phyloP scores from a whole-genome alignment of 2,888 invertebrate genomes.

The Drosophila atroscutellata region DNA sequence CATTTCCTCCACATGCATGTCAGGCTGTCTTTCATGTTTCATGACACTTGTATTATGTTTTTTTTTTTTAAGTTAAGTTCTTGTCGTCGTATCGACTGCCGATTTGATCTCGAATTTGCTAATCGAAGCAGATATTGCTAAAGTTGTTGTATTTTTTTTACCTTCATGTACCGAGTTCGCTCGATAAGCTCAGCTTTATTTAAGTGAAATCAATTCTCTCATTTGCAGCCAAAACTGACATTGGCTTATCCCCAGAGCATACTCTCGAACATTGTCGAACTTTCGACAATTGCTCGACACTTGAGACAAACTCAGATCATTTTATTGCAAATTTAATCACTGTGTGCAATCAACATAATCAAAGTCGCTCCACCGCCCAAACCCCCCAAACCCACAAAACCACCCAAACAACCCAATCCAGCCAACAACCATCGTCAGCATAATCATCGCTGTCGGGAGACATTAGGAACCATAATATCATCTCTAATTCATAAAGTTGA shows the following conservation, averaged over 20 bases:
- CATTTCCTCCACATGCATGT: conserved; percentile 61
- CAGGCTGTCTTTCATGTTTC: conserved; percentile 60
- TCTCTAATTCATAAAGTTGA: conserved; percentile 76
- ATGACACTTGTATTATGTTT: conserved; percentile 50
- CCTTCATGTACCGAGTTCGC: not conserved
- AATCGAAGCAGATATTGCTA: conserved; percentile 25
- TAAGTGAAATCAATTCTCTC: conserved; percentile 8
- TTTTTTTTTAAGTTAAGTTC: conserved; percentile 21
- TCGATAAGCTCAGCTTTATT: not conserved
- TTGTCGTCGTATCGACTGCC: not conserved
- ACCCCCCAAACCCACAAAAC: not conserved
- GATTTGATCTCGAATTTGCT: conserved; percentile 2
- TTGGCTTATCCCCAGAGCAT: conserved; percentile 47
- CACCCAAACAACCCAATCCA: not conserved
- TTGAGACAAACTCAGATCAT: conserved; percentile 49
- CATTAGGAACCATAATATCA: conserved; percentile 72
- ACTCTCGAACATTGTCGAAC: conserved; percentile 22
- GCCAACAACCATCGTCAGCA: conserved; percentile 12
- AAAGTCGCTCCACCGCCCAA: conserved; percentile 24
- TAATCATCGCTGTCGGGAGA: conserved; percentile 59
- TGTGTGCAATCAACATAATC: conserved; percentile 76
- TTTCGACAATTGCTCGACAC: conserved; percentile 27
- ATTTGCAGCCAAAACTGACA: conserved; percentile 13
- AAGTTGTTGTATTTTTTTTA: conserved; percentile 7
- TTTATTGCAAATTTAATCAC: conserved; percentile 78